Evolutionary conservation across 2,888 invertebrate species (phyloP), one percentile per base, ranked within the genome.

Genomic region (Cerceris ruficornis): DNA sequence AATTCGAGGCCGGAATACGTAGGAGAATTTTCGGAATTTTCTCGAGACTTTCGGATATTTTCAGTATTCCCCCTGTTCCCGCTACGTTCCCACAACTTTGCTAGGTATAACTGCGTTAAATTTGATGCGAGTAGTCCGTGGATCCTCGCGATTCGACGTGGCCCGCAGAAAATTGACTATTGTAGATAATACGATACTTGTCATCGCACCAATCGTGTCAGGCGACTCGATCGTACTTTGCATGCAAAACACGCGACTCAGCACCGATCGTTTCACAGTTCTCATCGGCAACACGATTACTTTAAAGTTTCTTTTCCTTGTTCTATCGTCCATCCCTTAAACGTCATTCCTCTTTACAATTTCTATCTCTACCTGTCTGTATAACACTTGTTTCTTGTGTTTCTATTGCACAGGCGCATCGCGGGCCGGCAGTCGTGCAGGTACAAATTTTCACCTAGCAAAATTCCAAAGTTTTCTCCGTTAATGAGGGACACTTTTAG

Each of bases 381-480:
- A 67, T 85, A 85, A 85, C 74, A 54, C 83, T 75, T 59, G 81
- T 85, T 86, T 76, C 81, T 87, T 87, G 70, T 81, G 59, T 85
- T 81, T 86, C 71, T 69, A 84, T 83, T 84, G 73, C 80, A 86
- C 81, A 87, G 86, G 81, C 85, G 69, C 84, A 85, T 82, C 83
- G 86, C 75, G 84, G 82, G 77, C 81, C 87, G 73, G 79, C 76
- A 72, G 81, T 82, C 73, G 85, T 85, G 81, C 83, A 87, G 87
- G 82, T 87, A 82, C 68, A 79, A 69, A 71, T 49, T 68, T 69
- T 68, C 73, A 71, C 75, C 59, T 71, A 28, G 75, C 75, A 77
- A 84, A 69, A 41, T 64, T 74, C 59, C 59, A 58, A 50, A 64
- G 66, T 79, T 62, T 75, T 59, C 14, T 65, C 42, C 75, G 41